Conservation (phyloP, 2,113 vertebrate species). For the Bothrops jararaca region DNA sequence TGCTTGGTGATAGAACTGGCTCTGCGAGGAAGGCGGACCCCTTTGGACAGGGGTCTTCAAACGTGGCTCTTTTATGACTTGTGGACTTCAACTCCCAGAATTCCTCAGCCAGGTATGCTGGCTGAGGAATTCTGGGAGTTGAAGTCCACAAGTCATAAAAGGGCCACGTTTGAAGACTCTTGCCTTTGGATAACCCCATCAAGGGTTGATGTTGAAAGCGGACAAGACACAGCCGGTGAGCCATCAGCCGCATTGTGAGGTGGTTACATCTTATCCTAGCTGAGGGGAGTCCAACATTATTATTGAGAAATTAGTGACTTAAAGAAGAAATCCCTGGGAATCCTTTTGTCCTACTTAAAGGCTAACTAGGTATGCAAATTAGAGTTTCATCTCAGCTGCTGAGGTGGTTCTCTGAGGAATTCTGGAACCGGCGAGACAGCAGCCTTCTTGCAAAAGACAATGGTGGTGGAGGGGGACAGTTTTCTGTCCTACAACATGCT, state of each 20-base stretch:
- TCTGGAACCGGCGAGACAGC: background rate
- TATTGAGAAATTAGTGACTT: background rate
- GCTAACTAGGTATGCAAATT: background rate
- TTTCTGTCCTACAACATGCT: background rate
- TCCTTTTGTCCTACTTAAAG: background rate
- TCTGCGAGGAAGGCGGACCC: background rate
- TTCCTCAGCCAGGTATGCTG: too few relatives aligned
- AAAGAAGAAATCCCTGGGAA: background rate
- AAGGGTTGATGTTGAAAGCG: background rate
- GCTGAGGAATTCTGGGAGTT: too few relatives aligned
- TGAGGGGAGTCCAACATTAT: background rate
- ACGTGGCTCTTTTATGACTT: too few relatives aligned
- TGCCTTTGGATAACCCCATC: too few relatives aligned
- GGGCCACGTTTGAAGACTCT: too few relatives aligned
- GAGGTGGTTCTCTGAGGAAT: background rate
- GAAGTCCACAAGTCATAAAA: too few relatives aligned
- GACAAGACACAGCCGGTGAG: background rate
- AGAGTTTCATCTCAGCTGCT: background rate
- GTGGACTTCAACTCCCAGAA: too few relatives aligned
- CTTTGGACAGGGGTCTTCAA: too few relatives aligned
- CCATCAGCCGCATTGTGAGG: background rate
- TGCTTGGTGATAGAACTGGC: background rate
- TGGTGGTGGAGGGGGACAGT: background rate
- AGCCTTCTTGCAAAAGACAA: background rate
- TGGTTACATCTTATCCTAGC: background rate